Conservation (phyloP, 64 coral and sea anemone species). For the Actinia tenebrosa region DNA sequence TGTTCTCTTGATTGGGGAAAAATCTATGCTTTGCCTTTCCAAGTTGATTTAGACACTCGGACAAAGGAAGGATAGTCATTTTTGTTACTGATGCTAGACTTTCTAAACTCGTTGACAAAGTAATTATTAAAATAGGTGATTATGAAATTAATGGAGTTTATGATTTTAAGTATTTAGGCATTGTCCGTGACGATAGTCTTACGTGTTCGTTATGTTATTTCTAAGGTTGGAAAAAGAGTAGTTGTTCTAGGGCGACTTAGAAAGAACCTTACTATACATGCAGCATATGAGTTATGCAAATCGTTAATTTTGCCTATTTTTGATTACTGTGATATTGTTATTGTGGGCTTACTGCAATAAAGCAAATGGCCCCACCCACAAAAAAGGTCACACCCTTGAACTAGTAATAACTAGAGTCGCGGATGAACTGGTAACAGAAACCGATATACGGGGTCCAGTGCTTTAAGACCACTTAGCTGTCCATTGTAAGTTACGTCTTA, state of each 20-base stretch:
- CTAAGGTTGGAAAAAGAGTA: conserved; percentile 30
- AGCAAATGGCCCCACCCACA: conserved; percentile 11
- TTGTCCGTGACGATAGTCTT: conserved; percentile 32
- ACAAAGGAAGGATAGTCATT: no score
- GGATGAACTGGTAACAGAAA: conserved; percentile 23
- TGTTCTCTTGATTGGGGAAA: no score
- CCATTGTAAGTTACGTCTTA: neutral
- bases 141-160: no score
- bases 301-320: neutral
- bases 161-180: neutral
- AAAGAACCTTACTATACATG: conserved; percentile 24
- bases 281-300: conserved; percentile 47
- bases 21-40: no score
- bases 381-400: conserved; percentile 38
- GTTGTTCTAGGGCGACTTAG: conserved; percentile 32
- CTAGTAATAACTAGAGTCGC: conserved; percentile 17
- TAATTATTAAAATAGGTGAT: no score
- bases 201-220: conserved; percentile 21
- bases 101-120: no score
- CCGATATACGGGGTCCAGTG: conserved; percentile 23
- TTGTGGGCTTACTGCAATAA: conserved; percentile 28
- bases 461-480: conserved; percentile 31
- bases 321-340: neutral
- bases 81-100: no score
- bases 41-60: no score